Conservation (phyloP, 2,113 vertebrate genomes). For the Mus spicilegus region DNA sequence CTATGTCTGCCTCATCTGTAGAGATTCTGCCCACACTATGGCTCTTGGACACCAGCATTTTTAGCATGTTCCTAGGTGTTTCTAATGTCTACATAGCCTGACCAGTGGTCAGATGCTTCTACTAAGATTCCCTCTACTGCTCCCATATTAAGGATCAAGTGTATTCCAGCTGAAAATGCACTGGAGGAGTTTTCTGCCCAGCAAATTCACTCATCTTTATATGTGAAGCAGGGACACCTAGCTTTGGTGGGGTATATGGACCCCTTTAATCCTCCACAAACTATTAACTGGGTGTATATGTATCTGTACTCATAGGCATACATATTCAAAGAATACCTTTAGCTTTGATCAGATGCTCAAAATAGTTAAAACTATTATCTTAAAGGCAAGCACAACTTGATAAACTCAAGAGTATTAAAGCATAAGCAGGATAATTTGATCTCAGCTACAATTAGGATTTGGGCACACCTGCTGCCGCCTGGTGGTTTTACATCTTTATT, state of each 20-base stretch:
- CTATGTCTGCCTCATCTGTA: background rate
- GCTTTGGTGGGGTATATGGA: background rate
- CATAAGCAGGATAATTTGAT: background rate
- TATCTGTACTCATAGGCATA: background rate
- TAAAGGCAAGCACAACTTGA: slow-evolving; percentile 20
- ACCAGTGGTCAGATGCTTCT: background rate
- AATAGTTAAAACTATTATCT: background rate
- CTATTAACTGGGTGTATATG: background rate
- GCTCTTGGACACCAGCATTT: background rate
- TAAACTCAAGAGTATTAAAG: background rate
- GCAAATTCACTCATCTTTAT: background rate
- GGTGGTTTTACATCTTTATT: background rate
- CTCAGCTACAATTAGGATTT: background rate
- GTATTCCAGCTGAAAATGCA: slow-evolving; percentile 12
- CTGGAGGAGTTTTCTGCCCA: background rate
- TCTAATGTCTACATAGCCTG: background rate
- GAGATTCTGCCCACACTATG: background rate
- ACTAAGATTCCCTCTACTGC: background rate
- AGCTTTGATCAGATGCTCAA: slow-evolving; percentile 7
- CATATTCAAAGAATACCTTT: background rate
- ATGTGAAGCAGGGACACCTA: slow-evolving; percentile 18
- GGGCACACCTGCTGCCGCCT: background rate
- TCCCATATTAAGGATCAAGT: background rate
- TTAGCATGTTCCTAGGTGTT: background rate
- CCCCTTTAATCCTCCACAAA: background rate